These are phyloP conservation scores for Argyra leucocephala DNA, from an alignment of 2,888 invertebrate species.

Conservation along the genomic window DNA sequence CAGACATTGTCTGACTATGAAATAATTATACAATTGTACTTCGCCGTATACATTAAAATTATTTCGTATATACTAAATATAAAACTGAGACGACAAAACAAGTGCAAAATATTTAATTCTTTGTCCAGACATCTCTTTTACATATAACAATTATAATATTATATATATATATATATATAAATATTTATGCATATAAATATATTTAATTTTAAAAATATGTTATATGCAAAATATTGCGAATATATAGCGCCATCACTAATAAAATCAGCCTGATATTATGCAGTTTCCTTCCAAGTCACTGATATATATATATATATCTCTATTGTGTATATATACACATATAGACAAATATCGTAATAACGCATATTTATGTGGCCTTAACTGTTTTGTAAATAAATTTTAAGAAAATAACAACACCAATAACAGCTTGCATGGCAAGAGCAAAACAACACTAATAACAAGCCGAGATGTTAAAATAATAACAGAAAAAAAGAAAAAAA, in stretches of 20 bases:
- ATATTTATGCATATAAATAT: too few species aligned
- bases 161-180: too few species aligned
- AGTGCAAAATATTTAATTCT: slow-evolving; percentile 6
- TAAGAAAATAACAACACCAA: neutral
- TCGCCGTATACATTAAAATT: too few species aligned
- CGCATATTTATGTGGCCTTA: neutral
- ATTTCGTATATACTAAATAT: neutral
- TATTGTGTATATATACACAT: neutral
- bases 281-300: neutral
- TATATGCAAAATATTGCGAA: slow-evolving; percentile 1
- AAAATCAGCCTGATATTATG: neutral
- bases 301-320: neutral
- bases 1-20: neutral
- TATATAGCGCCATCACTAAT: slow-evolving; percentile 2
- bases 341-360: neutral
- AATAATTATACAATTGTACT: slow-evolving; percentile 6
- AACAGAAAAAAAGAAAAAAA: neutral
- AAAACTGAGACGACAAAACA: neutral
- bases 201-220: neutral
- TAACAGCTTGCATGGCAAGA: too few species aligned
- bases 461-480: neutral
- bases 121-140: neutral
- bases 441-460: neutral
- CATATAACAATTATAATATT: neutral
- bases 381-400: neutral